A percentile compares a stretch with the other conserved stretches of the same genome.
Conservation (phyloP, 2,888 invertebrate genomes). For the Xestoiulus laeticollis region DNA sequence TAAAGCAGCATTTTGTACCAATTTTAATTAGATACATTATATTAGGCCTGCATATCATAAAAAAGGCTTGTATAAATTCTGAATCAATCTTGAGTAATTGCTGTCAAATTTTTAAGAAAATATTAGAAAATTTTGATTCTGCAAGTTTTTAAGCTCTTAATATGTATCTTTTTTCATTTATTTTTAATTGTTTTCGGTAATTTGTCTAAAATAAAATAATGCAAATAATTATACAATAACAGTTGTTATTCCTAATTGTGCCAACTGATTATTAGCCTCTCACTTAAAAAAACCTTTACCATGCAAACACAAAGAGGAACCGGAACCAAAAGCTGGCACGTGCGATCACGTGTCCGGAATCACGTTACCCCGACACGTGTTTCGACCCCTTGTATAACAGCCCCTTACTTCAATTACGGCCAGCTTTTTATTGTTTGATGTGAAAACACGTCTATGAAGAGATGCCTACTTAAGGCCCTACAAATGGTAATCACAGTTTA, state of each 20-base stretch:
- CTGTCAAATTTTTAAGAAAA: too few species aligned
- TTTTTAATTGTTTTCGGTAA: too few species aligned
- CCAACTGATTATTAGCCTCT: neutral
- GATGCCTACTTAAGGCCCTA: neutral
- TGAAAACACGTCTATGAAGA: neutral
- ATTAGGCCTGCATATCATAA: too few species aligned
- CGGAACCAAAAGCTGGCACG: neutral
- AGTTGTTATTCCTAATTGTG: neutral
- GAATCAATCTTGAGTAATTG: too few species aligned
- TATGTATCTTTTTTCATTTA: too few species aligned
- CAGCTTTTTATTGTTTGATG: constrained; percentile 9
- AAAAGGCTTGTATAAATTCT: too few species aligned
- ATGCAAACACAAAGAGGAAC: neutral
- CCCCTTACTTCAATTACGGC: constrained; percentile 8
- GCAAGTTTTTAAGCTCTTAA: too few species aligned
- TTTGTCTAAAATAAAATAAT: too few species aligned
- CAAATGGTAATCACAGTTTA: neutral
- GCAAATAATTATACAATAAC: too few species aligned
- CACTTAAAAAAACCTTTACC: neutral
- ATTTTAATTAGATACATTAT: too few species aligned
- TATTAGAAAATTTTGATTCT: too few species aligned
- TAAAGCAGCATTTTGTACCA: too few species aligned
- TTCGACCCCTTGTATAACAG: neutral
- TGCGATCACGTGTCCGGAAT: constrained; percentile 9
- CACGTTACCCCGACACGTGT: neutral